phyloP scores from a whole-genome alignment of 35 echinoderm and acorn worm species.

The Eucidaris tribuloides region DNA sequence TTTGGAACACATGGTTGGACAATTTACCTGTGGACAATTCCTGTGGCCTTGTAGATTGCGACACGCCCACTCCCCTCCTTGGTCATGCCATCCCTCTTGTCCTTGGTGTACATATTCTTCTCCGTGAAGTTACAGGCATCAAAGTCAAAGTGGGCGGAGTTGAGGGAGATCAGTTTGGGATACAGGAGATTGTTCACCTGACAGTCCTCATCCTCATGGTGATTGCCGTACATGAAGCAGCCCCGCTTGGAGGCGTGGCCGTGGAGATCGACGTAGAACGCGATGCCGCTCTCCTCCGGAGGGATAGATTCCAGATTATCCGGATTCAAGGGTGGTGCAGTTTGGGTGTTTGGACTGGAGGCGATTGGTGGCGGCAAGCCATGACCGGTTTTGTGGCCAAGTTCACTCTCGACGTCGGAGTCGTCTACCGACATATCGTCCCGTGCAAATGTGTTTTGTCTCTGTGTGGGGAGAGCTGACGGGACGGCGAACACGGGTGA shows the following conservation, averaged over 20 bases:
- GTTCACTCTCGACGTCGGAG: slow-evolving; percentile 27
- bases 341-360: not conserved
- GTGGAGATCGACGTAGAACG: slow-evolving; percentile 93
- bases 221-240: slow-evolving; percentile 97
- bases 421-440: slow-evolving; percentile 20
- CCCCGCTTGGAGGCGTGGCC: slow-evolving; percentile 96
- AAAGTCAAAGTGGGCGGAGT: slow-evolving; percentile 97
- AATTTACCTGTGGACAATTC: slow-evolving; percentile 98
- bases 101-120: slow-evolving; percentile 98
- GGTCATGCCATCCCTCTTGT: slow-evolving; percentile 89
- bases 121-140: slow-evolving; percentile 96
- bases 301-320: slow-evolving; percentile 53
- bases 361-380: not conserved
- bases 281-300: slow-evolving; percentile 73
- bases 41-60: slow-evolving; percentile 84
- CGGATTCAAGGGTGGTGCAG: not conserved
- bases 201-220: slow-evolving; percentile 53
- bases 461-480: not conserved
- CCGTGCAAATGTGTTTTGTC: not conserved
- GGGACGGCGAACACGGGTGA: not conserved
- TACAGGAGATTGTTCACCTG: slow-evolving; percentile 90
- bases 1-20: too few species aligned
- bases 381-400: not conserved
- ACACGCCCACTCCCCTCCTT: slow-evolving; percentile 96
- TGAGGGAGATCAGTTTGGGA: slow-evolving; percentile 88